Base-by-base conservation (phyloP, 2,113 vertebrate species). In the Suricata suricatta region DNA sequence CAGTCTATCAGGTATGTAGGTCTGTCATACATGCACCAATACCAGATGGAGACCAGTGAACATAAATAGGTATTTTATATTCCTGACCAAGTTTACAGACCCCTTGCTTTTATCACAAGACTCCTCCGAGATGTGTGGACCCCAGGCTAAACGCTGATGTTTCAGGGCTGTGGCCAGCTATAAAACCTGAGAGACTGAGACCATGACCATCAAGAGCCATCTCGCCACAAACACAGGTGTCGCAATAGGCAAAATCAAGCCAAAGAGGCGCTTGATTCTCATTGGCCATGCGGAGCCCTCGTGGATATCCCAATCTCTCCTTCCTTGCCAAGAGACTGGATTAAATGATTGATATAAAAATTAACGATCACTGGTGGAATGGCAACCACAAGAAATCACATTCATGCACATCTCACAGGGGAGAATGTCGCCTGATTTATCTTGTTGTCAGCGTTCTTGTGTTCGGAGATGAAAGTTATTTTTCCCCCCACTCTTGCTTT, bases 341-440 rank as follows among this genome's bases (percentile, higher is more conserved):
- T 64, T 71, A 74, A 98, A 84, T 87, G 84, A 96, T 2, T 77
- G 95, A 64, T 71, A 90, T 88, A 87, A 93, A 91, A 64, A 72
- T 87, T 77, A 86, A 82, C 0, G 7, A 38, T 57, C 38, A 1
- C n/a, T 44, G 17, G 54, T 60, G 14, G 54, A 90, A 90, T 0
- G 35, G 83, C 33, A 80, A 47, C 76, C 35, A 21, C 15, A 19
- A 66, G 85, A 85, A 90, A 54, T 93, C 76, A 84, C 54, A 69
- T 25, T 44, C 60, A 17, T 52, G 84, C 76, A 81, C 85, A 54
- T 85, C 88, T 85, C 27, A 44, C 14, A 13, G 81, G 66, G 87
- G 52, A 85, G 87, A 93, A 84, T 16, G 57, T 25, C 29, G 80
- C 89, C 47, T 21, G 79, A 72, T 86, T 66, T 83, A 38, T 87